Conservation (phyloP, 23 tunicate genomes). For the Styela plicata region DNA sequence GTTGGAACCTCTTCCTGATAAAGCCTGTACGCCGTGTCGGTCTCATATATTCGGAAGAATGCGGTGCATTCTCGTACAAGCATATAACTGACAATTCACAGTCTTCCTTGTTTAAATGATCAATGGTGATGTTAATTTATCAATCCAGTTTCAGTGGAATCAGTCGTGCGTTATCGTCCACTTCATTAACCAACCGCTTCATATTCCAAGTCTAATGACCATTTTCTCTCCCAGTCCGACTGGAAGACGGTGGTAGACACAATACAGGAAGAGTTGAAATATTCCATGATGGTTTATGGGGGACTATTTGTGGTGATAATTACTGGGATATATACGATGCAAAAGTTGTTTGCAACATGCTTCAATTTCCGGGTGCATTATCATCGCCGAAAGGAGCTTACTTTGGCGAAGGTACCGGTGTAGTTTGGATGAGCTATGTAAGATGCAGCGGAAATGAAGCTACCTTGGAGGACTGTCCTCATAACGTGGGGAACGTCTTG, state of each 20-base stretch:
- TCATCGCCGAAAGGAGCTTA: background rate
- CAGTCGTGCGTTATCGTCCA: background rate
- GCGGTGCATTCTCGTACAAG: background rate
- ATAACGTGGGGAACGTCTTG: background rate
- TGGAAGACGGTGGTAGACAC: background rate
- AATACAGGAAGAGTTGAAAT: conserved; percentile 27
- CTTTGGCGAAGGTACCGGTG: background rate
- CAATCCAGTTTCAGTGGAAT: background rate
- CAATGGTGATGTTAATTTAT: background rate
- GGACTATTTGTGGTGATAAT: background rate
- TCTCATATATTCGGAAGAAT: background rate
- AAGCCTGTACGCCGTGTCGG: too few species aligned
- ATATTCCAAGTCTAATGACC: too few species aligned
- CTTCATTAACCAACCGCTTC: too few species aligned
- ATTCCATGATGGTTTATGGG: background rate
- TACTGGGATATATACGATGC: background rate
- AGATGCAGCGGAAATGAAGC: background rate
- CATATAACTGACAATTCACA: background rate
- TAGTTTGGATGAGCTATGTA: background rate
- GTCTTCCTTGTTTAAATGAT: background rate
- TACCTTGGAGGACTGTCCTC: background rate
- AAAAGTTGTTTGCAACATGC: background rate
- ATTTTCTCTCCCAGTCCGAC: background rate
- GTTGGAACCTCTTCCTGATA: too few species aligned
- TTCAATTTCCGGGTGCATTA: background rate